Evolutionary conservation across 2,797 vertebrate genomes (phyloP), one percentile per base, ranked within the genome.

Genomic region (Loriculus beryllinus): DNA sequence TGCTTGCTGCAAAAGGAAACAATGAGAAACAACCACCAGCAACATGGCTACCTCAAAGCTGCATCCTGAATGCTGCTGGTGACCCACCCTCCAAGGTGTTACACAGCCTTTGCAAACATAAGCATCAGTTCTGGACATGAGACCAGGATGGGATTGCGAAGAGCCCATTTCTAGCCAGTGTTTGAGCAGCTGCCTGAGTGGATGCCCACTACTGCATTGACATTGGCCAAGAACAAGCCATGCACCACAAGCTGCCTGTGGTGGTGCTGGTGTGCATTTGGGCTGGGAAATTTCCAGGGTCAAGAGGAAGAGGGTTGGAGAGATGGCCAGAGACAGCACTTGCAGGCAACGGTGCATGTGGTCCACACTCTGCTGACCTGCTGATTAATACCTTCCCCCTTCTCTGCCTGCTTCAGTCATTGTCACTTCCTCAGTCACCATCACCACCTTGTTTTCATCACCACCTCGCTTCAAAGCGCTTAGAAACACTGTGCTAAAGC

Each of bases 321-420:
- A 8, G 21, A 54, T 37, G 10, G 68, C 64, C 60, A 76, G 29
- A 84, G 3, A 92, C 33, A 0, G 4, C 2, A 7, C 48, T 16
- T 65, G 42, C 40, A 71, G 33, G 6, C 13, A 6, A 78, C 20
- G 29, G 29, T 0, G 1, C 0, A 0, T 22, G 12, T 7, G 3
- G 25, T 31, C 31, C 25, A 6, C 0, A 1, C 25, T 52, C 64
- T 75, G 48, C 63, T 95, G 51, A 78, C 14, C 13, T 43, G 28
- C 40, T 56, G 31, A 48, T 82, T 67, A 85, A 29, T 9, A 51
- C 14, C 47, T 77, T 81, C 23, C 26, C 15, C 28, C 31, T 90
- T 81, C 72, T 80, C 72, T 42, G 49, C 31, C 67, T 81, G 63
- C 33, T 43, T 39, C 14, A 26, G 18, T 52, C 68, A 85, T 11